Conservation (phyloP, 2,888 invertebrate species). For the Hecatera dysodea region DNA sequence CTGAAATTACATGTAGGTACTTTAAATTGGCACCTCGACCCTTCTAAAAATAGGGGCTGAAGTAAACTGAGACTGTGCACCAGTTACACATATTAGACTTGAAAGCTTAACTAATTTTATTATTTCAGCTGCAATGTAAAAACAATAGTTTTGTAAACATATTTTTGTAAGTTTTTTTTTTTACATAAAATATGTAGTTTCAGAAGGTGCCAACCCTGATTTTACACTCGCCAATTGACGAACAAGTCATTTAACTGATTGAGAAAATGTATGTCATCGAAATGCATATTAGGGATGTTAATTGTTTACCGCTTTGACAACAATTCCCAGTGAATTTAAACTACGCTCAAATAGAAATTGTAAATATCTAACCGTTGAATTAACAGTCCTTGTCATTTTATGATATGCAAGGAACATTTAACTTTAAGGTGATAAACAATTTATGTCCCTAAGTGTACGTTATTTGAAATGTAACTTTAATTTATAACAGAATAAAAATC, state of each 20-base stretch:
- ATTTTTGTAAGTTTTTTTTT: no score
- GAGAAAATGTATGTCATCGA: background rate
- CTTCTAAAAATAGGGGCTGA: background rate
- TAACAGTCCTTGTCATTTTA: background rate
- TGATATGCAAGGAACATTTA: background rate
- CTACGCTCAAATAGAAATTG: background rate
- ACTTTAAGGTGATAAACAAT: background rate
- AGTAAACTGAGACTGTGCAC: background rate
- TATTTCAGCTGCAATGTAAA: background rate
- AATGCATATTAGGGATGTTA: background rate
- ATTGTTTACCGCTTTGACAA: background rate
- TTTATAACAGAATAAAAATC: background rate
- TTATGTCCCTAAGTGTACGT: background rate
- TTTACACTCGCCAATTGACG: no score
- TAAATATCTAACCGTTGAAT: no score
- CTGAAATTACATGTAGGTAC: conserved; percentile 10
- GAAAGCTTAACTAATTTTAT: background rate
- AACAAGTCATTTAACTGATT: no score
- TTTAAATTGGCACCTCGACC: background rate
- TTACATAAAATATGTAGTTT: no score
- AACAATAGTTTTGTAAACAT: no score
- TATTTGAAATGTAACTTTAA: background rate
- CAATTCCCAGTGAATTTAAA: background rate
- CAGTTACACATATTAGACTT: background rate
- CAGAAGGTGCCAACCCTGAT: no score